phyloP scores from a whole-genome alignment of 2,113 vertebrate genomes.

The Psilopsiagon aymara region DNA sequence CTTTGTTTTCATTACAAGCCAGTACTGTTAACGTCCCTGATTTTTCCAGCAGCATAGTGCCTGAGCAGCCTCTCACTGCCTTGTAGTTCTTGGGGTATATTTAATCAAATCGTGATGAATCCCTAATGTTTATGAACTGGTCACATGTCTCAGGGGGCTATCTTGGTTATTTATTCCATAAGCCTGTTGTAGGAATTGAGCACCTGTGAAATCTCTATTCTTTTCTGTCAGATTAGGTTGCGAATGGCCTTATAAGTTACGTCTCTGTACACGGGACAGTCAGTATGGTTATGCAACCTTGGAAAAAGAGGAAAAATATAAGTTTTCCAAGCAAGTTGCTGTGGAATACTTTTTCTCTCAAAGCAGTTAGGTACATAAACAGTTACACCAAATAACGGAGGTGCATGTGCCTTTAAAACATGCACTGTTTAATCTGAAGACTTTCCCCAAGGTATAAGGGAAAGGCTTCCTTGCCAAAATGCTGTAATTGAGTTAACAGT shows the following conservation, averaged over 20 bases:
- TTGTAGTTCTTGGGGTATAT: background rate
- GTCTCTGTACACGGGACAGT: background rate
- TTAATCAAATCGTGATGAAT: background rate
- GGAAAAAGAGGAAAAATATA: background rate
- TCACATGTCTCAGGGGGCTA: background rate
- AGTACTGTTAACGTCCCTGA: background rate
- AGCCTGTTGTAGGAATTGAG: background rate
- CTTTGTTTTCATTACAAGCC: background rate
- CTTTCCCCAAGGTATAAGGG: constrained; percentile 18
- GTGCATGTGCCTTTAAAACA: background rate
- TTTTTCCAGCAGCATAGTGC: background rate
- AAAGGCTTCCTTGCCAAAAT: constrained; percentile 41
- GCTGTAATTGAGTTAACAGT: constrained; percentile 46
- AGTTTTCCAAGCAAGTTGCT: background rate
- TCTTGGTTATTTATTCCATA: background rate
- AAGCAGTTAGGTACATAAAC: background rate
- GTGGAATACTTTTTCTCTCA: background rate
- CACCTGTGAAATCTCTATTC: background rate
- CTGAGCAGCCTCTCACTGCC: background rate
- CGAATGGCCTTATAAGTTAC: background rate
- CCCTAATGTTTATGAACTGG: background rate
- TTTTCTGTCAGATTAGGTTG: background rate
- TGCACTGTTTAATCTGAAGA: constrained; percentile 3
- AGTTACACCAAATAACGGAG: background rate
- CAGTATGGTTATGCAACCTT: background rate